Base-by-base conservation (phyloP, 2,797 vertebrate species). In the Siniperca obscura region DNA sequence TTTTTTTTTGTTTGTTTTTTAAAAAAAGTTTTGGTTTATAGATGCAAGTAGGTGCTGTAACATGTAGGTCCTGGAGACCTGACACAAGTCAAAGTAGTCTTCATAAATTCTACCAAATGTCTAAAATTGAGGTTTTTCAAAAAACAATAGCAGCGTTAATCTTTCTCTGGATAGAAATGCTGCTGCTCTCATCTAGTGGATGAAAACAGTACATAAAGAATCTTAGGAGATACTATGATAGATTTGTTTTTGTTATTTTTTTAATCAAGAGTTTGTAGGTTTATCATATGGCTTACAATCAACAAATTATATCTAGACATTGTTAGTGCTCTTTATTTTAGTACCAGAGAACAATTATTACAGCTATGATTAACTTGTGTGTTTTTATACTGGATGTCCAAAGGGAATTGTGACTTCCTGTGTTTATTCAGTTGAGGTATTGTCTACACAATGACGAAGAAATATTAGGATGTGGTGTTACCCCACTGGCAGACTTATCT, bases 401-500 rank as follows among this genome's bases (percentile, higher is more conserved):
- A 42, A 76, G 59, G 60, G 80, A 74, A 34, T 34, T 77, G 73
- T 57, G 46, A 57, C 80, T 82, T 84, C 89, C 86, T 82, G 76
- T 83, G 59, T 82, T 86, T 84, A 65, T 68, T 61, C 50, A 65
- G 34, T 30, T 30, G 50, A 50, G 2, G 8, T 83, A 25, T 75
- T 78, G 34, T 74, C 46, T 3, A 2, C 55, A 40, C 16, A 50
- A 46, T 38, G 40, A 50, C 21, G 16, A 48, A 57, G 62, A 64
- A 61, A 80, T 59, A 40, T 36, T 25, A 22, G 1, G 42, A 76
- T 70, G 68, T 74, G 59, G 59, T 25, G 1, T 66, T n/a, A 46
- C 19, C 11, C 66, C 7, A 14, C 66, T 55, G 59, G 44, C 25
- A 34, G 19, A 50, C 14, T 40, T 70, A 5, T 13, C 17, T 19